Evolutionary conservation across 2,113 vertebrate genomes (phyloP).

Genomic region (Vulpes vulpes): DNA sequence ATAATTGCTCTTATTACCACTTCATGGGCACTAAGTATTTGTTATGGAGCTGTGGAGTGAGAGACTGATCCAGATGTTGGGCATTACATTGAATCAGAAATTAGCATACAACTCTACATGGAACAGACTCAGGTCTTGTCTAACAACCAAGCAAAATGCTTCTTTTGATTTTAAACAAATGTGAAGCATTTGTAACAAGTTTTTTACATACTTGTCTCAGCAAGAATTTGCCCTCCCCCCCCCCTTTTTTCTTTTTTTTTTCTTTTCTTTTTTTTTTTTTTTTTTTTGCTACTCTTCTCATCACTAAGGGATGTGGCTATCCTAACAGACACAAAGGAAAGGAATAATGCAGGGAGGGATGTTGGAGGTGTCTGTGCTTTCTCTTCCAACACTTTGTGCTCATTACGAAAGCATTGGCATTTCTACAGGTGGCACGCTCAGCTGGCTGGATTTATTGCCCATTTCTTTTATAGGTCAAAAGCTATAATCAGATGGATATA

Average conservation of each 20-base stretch:
- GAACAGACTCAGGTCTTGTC: neutral
- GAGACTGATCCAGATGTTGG: neutral
- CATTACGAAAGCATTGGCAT: neutral
- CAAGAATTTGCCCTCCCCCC: neutral
- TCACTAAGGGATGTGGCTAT: neutral
- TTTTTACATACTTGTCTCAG: neutral
- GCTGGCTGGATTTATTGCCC: neutral
- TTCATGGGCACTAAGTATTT: neutral
- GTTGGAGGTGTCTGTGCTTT: neutral
- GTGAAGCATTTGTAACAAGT: neutral
- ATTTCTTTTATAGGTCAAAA: neutral
- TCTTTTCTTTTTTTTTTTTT: no score
- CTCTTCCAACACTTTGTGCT: neutral
- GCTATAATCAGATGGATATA: neutral
- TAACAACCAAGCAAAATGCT: neutral
- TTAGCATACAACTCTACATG: neutral
- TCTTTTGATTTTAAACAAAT: neutral
- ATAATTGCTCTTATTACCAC: neutral
- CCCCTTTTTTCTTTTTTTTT: neutral
- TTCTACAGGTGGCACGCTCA: neutral
- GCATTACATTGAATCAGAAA: neutral
- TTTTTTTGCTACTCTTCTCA: neutral
- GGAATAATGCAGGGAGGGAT: neutral
- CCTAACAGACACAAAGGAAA: neutral
- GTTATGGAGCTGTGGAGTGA: rapidly evolving